A percentile compares a stretch with the other conserved stretches of the same genome.
phyloP scores from a whole-genome alignment of 2,888 invertebrate genomes.

The Lasioglossum calceatum region DNA sequence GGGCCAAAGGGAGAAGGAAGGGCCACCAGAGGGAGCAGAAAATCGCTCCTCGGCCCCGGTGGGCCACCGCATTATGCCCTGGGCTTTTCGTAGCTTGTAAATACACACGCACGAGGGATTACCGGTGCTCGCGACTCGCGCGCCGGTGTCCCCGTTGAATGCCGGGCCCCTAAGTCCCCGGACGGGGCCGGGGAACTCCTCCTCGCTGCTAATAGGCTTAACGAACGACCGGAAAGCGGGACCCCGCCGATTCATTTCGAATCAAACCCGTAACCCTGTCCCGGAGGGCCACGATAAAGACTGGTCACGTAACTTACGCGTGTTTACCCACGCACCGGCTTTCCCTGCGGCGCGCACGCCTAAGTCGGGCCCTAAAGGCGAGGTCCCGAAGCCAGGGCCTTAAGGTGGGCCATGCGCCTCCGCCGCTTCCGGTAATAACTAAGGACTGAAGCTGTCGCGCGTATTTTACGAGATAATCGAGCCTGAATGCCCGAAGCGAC shows the following conservation, averaged over 20 bases:
- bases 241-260: conserved; percentile 66
- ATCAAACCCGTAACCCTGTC: conserved; percentile 44
- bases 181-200: conserved; percentile 9
- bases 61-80: conserved; percentile 58
- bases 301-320: conserved; percentile 72
- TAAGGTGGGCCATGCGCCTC: not conserved
- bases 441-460: conserved; percentile 52
- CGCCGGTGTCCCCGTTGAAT: conserved; percentile 56
- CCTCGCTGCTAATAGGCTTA: conserved; percentile 72
- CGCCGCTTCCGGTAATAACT: conserved; percentile 70
- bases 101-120: conserved; percentile 71
- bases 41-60: conserved; percentile 55
- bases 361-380: not conserved
- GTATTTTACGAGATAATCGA: conserved; percentile 72
- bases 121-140: conserved; percentile 71
- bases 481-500: conserved; percentile 20
- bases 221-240: conserved; percentile 69
- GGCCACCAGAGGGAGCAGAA: conserved; percentile 7
- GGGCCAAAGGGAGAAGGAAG: not conserved
- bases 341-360: conserved; percentile 41
- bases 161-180: conserved; percentile 17
- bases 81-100: conserved; percentile 67
- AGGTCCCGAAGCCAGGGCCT: not conserved
- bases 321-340: conserved; percentile 72
- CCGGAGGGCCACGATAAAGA: conserved; percentile 66